These are phyloP conservation scores for Disparrhopalites patrizii DNA, from an alignment of 2,888 invertebrate species.

Conservation along the genomic window DNA sequence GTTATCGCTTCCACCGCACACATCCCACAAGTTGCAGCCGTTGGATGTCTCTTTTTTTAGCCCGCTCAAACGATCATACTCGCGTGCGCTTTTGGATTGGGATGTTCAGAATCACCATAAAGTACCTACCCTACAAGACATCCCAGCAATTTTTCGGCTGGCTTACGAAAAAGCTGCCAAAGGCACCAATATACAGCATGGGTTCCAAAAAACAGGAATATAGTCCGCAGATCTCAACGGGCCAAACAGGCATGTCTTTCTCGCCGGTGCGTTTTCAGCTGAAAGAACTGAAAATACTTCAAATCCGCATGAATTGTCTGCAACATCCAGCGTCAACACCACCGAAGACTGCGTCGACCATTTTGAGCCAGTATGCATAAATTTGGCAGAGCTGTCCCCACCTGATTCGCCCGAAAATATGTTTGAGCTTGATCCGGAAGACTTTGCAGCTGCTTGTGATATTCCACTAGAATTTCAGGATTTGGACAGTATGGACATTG, in stretches of 20 bases:
- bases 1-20: slow-evolving; percentile 26
- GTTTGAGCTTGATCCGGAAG: no score
- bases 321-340: no score
- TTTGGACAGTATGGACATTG: no score
- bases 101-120: neutral
- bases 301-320: no score
- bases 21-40: slow-evolving; percentile 27
- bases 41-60: slow-evolving; percentile 20
- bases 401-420: no score
- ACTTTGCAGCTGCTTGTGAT: no score
- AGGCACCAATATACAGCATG: neutral
- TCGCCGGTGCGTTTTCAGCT: neutral
- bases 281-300: neutral
- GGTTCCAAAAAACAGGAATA: slow-evolving; percentile 17
- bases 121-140: neutral
- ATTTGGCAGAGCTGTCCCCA: no score
- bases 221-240: neutral
- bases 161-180: neutral
- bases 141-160: slow-evolving; percentile 1
- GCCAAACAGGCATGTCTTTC: neutral
- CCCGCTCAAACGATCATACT: slow-evolving; percentile 6
- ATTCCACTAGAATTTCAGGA: no score
- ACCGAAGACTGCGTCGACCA: no score
- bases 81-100: neutral
- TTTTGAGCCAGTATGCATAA: no score